These are phyloP conservation scores for Morelia viridis DNA, from an alignment of 2,797 vertebrate species.

Conservation along the genomic window DNA sequence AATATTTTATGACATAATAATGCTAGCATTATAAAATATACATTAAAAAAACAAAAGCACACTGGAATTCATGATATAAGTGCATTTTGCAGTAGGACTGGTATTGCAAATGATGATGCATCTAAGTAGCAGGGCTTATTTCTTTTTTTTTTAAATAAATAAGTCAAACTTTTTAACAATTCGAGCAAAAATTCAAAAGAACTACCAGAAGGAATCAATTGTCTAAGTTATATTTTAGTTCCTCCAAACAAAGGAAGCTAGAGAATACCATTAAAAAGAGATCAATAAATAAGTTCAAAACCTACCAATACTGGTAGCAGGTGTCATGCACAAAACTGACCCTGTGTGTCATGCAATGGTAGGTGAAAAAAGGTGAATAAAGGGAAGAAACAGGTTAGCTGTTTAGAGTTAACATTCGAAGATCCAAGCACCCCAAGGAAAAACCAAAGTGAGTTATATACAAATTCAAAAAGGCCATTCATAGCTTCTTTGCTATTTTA, in stretches of 20 bases:
- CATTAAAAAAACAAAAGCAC: constrained; percentile 74
- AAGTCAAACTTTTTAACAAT: constrained; percentile 58
- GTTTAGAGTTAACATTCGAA: constrained; percentile 82
- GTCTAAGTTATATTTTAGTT: constrained; percentile 63
- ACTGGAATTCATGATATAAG: constrained; percentile 67
- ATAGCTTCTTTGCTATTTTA: constrained; percentile 58
- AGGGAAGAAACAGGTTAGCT: constrained; percentile 87
- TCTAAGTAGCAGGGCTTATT: constrained; percentile 58
- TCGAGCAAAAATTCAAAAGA: constrained; percentile 68
- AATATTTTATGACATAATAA: constrained; percentile 68
- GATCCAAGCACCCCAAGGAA: constrained; percentile 79
- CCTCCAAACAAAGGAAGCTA: constrained; percentile 73
- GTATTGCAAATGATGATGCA: constrained; percentile 71
- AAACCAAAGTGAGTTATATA: constrained; percentile 76
- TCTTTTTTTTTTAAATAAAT: constrained; percentile 23
- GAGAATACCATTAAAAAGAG: constrained; percentile 72
- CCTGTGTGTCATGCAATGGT: constrained; percentile 88
- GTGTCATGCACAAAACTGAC: constrained; percentile 99
- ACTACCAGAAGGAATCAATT: constrained; percentile 63
- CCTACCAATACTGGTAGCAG: constrained; percentile 97
- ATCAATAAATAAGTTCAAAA: constrained; percentile 83
- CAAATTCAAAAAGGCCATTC: constrained; percentile 72
- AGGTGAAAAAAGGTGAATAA: constrained; percentile 84
- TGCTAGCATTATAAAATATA: constrained; percentile 74
- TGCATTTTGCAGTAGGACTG: constrained; percentile 69